Evolutionary conservation across 1,140 invertebrate species (phyloP).

Genomic region (Drosophila obscura): DNA sequence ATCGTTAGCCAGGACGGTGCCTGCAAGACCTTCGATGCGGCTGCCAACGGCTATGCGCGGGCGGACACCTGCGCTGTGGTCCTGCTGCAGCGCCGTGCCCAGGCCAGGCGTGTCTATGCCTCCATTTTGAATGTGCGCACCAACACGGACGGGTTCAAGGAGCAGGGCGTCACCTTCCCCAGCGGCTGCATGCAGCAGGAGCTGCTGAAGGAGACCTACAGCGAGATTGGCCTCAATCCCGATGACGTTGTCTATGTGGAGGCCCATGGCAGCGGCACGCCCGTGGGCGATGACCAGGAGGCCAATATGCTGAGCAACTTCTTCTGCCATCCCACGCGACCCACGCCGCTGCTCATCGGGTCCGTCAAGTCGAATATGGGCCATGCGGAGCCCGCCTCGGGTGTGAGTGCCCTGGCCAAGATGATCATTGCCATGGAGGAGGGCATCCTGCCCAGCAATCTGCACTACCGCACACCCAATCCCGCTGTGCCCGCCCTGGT

Average conservation of each 20-base stretch:
- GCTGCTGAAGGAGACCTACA: conserved; percentile 93
- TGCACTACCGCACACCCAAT: conserved; percentile 95
- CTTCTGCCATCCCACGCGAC: conserved; percentile 92
- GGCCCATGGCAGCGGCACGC: conserved; percentile 98
- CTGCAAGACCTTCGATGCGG: conserved; percentile 96
- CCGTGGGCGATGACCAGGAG: conserved; percentile 98
- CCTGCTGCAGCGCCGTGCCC: conserved; percentile 90
- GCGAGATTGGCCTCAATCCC: conserved; percentile 91
- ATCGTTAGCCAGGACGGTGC: conserved; percentile 95
- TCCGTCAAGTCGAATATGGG: conserved; percentile 99
- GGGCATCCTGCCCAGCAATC: conserved; percentile 93
- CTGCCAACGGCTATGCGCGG: conserved; percentile 96
- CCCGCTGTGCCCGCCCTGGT: conserved; percentile 93
- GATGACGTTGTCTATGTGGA: conserved; percentile 94
- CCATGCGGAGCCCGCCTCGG: conserved; percentile 97
- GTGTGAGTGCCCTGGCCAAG: conserved; percentile 94
- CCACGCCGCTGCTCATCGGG: conserved; percentile 93
- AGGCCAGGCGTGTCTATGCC: conserved; percentile 93
- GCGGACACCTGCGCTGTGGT: conserved; percentile 94
- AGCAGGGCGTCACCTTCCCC: conserved; percentile 95
- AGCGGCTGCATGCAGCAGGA: conserved; percentile 93
- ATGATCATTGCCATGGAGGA: conserved; percentile 95
- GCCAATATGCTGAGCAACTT: conserved; percentile 95
- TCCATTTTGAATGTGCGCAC: conserved; percentile 92
- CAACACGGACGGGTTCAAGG: conserved; percentile 96